These are phyloP conservation scores for Florisuga fusca DNA, from an alignment of 2,797 vertebrate genomes.

Conservation along the genomic window DNA sequence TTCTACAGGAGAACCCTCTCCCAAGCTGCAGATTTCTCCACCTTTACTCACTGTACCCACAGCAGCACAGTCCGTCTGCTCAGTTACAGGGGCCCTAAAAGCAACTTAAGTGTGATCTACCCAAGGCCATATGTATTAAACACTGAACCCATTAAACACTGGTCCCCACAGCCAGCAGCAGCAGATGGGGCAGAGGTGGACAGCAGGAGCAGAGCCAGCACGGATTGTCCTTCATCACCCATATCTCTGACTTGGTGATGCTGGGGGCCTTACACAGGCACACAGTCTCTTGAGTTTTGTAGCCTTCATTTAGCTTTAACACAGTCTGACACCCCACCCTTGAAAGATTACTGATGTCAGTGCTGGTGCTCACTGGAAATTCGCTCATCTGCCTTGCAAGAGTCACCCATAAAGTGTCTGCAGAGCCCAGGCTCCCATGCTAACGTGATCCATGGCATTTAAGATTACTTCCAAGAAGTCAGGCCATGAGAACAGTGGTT, in stretches of 20 bases:
- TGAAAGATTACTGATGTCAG: neutral
- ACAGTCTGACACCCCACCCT: neutral
- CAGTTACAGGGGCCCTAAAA: neutral
- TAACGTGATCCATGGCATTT: conserved; percentile 16
- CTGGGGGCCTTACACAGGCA: neutral
- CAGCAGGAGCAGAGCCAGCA: neutral
- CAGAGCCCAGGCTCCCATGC: neutral
- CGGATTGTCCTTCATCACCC: neutral
- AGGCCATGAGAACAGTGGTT: conserved; percentile 10
- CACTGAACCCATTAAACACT: neutral
- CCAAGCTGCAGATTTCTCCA: neutral
- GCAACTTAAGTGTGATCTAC: neutral
- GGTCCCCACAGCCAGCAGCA: neutral
- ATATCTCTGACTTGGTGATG: rapidly evolving
- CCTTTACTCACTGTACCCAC: neutral
- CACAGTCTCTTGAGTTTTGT: neutral
- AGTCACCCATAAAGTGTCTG: neutral
- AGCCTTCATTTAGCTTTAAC: neutral
- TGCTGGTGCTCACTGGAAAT: neutral
- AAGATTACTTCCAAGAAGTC: conserved; percentile 5
- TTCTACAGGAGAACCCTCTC: neutral
- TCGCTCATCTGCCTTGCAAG: neutral
- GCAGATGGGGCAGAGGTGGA: rapidly evolving
- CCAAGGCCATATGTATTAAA: neutral
- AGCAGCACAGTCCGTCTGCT: neutral